Conservation (phyloP, 2,113 vertebrate species). For the Nycticebus coucang region DNA sequence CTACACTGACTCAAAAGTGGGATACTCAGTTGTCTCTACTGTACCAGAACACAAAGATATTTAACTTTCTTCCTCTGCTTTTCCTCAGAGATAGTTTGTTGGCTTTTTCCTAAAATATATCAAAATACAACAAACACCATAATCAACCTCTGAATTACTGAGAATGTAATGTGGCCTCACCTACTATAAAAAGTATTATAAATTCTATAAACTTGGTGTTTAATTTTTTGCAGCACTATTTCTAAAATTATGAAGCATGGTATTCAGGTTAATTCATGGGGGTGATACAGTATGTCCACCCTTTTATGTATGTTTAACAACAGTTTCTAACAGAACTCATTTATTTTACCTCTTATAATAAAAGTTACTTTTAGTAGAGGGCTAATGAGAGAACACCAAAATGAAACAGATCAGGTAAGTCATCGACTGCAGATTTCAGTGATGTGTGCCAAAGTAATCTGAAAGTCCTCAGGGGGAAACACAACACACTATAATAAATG, state of each 20-base stretch:
- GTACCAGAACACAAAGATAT: background rate
- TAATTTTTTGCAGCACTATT: background rate
- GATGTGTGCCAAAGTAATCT: background rate
- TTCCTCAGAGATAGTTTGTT: background rate
- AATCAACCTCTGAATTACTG: background rate
- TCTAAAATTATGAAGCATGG: constrained; percentile 18
- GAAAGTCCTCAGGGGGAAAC: background rate
- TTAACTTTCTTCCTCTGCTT: background rate
- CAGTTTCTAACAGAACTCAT: constrained; percentile 26
- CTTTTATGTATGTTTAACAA: constrained; percentile 11
- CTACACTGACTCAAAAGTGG: background rate
- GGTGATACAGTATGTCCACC: background rate
- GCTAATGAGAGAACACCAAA: constrained; percentile 40
- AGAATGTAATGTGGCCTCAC: background rate
- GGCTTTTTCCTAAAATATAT: background rate
- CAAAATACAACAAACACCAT: constrained; percentile 31
- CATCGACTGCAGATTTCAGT: background rate
- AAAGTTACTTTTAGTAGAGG: background rate
- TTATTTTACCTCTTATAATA: constrained; percentile 33
- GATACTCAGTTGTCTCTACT: background rate
- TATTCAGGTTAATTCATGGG: background rate
- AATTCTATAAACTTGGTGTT: background rate
- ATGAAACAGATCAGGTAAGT: background rate
- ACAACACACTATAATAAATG: background rate
- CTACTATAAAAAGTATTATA: background rate